Conservation (phyloP, 2,113 vertebrate species). For the Labeo catla region DNA sequence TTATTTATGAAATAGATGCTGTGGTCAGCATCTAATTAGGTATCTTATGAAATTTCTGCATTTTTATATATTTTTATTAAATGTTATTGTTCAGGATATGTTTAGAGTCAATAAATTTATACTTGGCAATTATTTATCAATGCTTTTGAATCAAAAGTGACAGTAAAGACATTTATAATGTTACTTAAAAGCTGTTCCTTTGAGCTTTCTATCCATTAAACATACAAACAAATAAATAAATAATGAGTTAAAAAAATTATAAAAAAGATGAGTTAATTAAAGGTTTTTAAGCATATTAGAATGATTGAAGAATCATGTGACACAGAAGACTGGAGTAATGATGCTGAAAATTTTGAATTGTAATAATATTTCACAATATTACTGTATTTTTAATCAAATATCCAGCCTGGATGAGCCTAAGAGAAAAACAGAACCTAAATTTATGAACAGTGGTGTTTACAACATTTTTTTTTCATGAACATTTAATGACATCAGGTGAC, state of each 20-base stretch:
- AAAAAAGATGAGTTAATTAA: too few relatives aligned
- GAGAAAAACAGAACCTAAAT: neutral
- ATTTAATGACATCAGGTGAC: conserved; percentile 5
- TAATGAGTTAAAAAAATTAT: too few relatives aligned
- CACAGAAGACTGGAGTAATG: neutral
- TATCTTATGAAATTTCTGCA: too few relatives aligned
- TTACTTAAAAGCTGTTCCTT: neutral
- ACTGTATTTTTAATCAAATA: neutral
- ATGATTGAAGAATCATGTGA: neutral
- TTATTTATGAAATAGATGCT: neutral
- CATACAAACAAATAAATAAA: too few relatives aligned
- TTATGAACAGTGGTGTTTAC: neutral
- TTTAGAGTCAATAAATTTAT: neutral
- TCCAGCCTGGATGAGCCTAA: neutral
- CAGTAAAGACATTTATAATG: neutral
- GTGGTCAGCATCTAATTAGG: too few relatives aligned
- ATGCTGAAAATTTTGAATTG: neutral
- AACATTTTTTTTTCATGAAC: neutral
- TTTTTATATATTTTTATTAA: too few relatives aligned
- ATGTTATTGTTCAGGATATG: too few relatives aligned
- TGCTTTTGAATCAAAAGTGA: neutral
- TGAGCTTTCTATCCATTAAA: neutral
- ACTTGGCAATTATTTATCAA: neutral
- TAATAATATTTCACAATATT: neutral
- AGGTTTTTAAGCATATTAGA: neutral